Conservation (phyloP, 2,113 vertebrate species). For the Dryoscopus gambensis region DNA sequence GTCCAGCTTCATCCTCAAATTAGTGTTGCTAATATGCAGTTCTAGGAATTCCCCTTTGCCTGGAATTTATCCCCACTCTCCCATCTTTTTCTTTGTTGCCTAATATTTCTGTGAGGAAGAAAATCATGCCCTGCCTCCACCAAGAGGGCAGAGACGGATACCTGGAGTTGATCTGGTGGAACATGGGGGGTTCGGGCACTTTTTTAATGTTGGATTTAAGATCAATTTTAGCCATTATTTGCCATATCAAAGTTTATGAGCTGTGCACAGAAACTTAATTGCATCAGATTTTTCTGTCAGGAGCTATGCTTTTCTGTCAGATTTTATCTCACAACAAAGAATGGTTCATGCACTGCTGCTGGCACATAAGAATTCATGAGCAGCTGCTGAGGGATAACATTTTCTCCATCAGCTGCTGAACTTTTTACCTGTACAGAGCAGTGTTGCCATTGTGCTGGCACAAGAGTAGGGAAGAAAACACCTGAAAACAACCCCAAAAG, state of each 20-base stretch:
- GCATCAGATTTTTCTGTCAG: slow-evolving; percentile 60
- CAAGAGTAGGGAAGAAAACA: not conserved
- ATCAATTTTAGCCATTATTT: slow-evolving; percentile 57
- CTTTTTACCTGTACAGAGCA: slow-evolving; percentile 38
- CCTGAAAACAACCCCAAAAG: not conserved
- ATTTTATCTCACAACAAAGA: slow-evolving; percentile 60
- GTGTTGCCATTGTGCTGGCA: not conserved
- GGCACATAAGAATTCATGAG: slow-evolving; percentile 53
- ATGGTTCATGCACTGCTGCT: slow-evolving; percentile 57
- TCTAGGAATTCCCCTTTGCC: not conserved
- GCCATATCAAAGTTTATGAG: slow-evolving; percentile 59
- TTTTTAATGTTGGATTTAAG: slow-evolving; percentile 41
- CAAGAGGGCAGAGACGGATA: not conserved
- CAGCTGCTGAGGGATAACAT: slow-evolving; percentile 46
- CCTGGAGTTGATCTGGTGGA: not conserved
- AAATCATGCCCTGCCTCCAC: not conserved
- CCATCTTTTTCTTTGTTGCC: not conserved
- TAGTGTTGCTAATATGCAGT: not conserved
- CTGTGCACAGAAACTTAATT: slow-evolving; percentile 57
- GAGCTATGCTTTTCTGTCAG: slow-evolving; percentile 55
- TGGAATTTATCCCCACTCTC: not conserved
- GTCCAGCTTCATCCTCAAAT: not conserved
- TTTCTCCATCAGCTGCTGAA: slow-evolving; percentile 48
- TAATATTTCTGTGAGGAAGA: not conserved
- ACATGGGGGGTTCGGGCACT: not conserved